Conservation (phyloP, 2,797 vertebrate species). For the Echeneis naucrates region DNA sequence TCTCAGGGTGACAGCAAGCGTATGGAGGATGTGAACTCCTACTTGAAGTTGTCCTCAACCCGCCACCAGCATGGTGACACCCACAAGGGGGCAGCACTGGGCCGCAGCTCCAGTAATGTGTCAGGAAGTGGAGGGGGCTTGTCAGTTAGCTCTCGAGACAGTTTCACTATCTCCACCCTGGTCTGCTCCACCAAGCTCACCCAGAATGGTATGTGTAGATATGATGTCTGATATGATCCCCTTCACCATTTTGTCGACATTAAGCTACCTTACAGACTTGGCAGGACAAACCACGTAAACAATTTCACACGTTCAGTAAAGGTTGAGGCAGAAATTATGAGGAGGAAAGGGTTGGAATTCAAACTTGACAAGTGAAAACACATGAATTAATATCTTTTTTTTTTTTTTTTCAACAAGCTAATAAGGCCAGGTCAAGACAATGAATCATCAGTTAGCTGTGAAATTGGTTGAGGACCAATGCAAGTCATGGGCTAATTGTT, state of each 20-base stretch:
- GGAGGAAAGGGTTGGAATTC: constrained; percentile 47
- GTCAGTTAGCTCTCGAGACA: constrained; percentile 93
- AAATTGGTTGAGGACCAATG: constrained; percentile 49
- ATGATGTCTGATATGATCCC: not conserved
- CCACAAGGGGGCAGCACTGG: constrained; percentile 84
- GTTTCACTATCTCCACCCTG: constrained; percentile 92
- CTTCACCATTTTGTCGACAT: constrained; percentile 12
- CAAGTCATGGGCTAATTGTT: constrained; percentile 2
- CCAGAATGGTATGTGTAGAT: constrained; percentile 99
- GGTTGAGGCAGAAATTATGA: constrained; percentile 23
- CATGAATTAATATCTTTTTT: constrained; percentile 63
- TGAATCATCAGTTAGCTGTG: constrained; percentile 58
- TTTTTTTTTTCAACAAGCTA: constrained; percentile 45
- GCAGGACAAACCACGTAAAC: constrained; percentile 15
- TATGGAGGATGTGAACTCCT: constrained; percentile 94
- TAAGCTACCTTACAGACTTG: constrained; percentile 11
- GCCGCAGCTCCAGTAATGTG: constrained; percentile 86
- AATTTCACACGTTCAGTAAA: constrained; percentile 11
- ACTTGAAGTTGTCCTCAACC: constrained; percentile 88
- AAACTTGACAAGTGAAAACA: constrained; percentile 52
- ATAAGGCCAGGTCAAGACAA: constrained; percentile 48
- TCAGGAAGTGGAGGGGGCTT: constrained; percentile 83
- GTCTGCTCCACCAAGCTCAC: constrained; percentile 99
- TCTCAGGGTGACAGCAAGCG: constrained; percentile 96
- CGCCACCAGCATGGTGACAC: constrained; percentile 85